phyloP scores from a whole-genome alignment of 1,140 invertebrate species.

The Neuroterus valhalla region DNA sequence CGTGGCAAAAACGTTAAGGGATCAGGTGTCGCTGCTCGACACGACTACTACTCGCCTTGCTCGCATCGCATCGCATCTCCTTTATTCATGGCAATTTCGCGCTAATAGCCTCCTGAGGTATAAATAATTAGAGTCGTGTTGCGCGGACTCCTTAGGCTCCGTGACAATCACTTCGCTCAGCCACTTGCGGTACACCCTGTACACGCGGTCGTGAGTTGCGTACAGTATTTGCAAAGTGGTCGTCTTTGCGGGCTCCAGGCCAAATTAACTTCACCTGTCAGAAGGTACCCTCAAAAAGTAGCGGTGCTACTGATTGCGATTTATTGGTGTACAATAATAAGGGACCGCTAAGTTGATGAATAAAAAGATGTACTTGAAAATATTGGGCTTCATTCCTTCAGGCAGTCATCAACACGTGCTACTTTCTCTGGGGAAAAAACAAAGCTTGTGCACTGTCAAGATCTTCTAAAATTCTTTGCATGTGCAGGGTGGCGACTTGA shows the following conservation, averaged over 20 bases:
- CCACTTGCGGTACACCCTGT: slow-evolving; percentile 28
- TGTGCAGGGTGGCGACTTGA: too few species aligned
- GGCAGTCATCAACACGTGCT: background rate
- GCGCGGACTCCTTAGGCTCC: slow-evolving; percentile 2
- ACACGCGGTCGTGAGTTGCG: slow-evolving; percentile 26
- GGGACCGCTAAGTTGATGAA: slow-evolving; percentile 7
- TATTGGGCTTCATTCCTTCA: slow-evolving; percentile 9
- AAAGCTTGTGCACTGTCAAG: too few species aligned
- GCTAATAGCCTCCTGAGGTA: slow-evolving; percentile 26
- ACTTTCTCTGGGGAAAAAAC: background rate
- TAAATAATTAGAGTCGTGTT: slow-evolving; percentile 31
- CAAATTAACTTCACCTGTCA: slow-evolving; percentile 31
- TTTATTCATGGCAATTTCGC: slow-evolving; percentile 28
- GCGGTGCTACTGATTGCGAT: slow-evolving; percentile 29
- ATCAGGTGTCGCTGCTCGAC: slow-evolving; percentile 16
- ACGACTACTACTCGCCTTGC: background rate
- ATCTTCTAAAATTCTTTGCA: too few species aligned
- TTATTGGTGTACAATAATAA: slow-evolving; percentile 29
- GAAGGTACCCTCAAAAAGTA: slow-evolving; percentile 25
- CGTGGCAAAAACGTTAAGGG: slow-evolving; percentile 8
- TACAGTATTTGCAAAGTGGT: slow-evolving; percentile 31
- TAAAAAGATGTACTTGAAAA: slow-evolving; percentile 17
- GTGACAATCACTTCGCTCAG: background rate
- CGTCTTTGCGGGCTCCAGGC: slow-evolving; percentile 25
- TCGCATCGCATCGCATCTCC: slow-evolving; percentile 9